Evolutionary conservation across 2,797 vertebrate species (phyloP).

Genomic region (Bovichtus diacanthus): DNA sequence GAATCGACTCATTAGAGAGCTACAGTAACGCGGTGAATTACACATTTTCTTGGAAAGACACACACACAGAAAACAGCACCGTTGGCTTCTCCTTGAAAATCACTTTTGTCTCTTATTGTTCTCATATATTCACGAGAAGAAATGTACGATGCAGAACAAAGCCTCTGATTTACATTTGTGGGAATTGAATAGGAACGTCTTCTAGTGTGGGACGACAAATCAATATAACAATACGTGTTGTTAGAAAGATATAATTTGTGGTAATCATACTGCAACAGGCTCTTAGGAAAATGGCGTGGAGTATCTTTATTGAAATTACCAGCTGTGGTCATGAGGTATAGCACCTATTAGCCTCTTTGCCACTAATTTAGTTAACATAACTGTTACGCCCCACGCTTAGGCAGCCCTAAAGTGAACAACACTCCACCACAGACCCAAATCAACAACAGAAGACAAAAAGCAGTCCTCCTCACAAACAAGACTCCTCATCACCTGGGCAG

Average conservation of each 20-base stretch:
- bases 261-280: background rate
- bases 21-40: conserved; percentile 20
- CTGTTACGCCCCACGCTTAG: too few species aligned
- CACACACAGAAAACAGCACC: conserved; percentile 15
- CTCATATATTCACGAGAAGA: too few species aligned
- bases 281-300: background rate
- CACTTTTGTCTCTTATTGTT: background rate
- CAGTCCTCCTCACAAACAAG: too few species aligned
- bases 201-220: background rate
- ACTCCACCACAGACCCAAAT: too few species aligned
- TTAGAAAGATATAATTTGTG: background rate
- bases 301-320: background rate
- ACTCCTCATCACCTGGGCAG: too few species aligned
- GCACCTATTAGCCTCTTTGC: background rate
- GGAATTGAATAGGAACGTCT: background rate
- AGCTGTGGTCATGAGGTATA: background rate
- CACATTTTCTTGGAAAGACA: conserved; percentile 20
- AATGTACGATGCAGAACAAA: background rate
- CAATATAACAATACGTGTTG: background rate
- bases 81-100: conserved; percentile 3
- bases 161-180: conserved; percentile 1
- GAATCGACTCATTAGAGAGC: conserved; percentile 56
- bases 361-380: background rate
- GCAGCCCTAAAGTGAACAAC: too few species aligned
- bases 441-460: too few species aligned